A percentile compares a stretch with the other conserved stretches of the same genome.
phyloP scores from a whole-genome alignment of 2,888 invertebrate genomes.

The Drepanosiphum platanoidis region DNA sequence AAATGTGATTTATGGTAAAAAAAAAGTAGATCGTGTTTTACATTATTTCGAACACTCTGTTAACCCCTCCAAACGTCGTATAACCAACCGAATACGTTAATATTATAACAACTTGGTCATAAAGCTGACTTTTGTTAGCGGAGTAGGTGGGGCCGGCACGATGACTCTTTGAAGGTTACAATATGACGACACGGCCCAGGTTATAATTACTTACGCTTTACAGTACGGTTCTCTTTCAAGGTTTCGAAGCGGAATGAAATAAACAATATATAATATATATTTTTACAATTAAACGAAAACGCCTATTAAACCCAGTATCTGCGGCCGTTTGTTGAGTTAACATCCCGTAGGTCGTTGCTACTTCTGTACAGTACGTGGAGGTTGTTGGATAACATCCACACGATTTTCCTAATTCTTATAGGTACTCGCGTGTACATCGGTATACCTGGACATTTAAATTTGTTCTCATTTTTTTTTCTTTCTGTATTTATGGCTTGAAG shows the following conservation, averaged over 20 bases:
- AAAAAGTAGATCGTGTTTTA: not conserved
- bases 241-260: slow-evolving; percentile 40
- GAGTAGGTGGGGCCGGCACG: slow-evolving; percentile 44
- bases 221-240: slow-evolving; percentile 53
- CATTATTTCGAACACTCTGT: slow-evolving; percentile 1
- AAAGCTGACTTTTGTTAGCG: slow-evolving; percentile 21
- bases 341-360: not conserved
- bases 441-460: too few species aligned
- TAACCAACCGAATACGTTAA: not conserved
- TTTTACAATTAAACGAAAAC: slow-evolving; percentile 18
- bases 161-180: slow-evolving; percentile 57
- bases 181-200: slow-evolving; percentile 53
- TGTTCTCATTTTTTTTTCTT: not conserved
- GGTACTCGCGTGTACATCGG: not conserved
- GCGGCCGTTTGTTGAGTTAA: not conserved
- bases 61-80: not conserved
- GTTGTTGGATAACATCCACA: not conserved
- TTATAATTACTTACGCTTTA: slow-evolving; percentile 57
- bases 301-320: not conserved
- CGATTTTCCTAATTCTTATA: not conserved
- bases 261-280: slow-evolving; percentile 20
- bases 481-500: not conserved
- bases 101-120: slow-evolving; percentile 3
- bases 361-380: not conserved
- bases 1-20: not conserved